Evolutionary conservation across 2,888 invertebrate species (phyloP), one percentile per base, ranked within the genome.

Genomic region (Oscheius onirici): DNA sequence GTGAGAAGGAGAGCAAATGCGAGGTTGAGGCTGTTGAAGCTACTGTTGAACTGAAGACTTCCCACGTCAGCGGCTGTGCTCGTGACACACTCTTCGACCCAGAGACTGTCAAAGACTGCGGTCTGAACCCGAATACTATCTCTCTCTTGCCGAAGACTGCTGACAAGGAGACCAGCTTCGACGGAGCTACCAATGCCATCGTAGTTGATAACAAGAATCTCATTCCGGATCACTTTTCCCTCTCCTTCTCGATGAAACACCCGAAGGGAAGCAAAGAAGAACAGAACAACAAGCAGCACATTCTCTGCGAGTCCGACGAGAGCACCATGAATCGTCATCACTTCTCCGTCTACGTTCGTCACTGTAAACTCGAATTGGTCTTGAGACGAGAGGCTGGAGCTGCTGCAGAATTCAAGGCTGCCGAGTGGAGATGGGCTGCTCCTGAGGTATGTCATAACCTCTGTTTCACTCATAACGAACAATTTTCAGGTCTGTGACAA

Each of bases 261-360:
- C 93, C 93, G 51, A 92, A 92, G 15, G 91, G 92, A 51, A 76
- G 60, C n/a, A 78, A 76, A 77, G 84, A 92, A 80, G 94, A 95
- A 89, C 94, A 94, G 84, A 95, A 94, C 87, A 91, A 92, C 79
- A 99, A 99, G 90, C 97, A 99, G 88, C 97, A 97, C 87, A 93
- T 99, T 84, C 90, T 99, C 55, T 99, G 99, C 89, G 93, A 94
- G 85, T 95, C 97, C 28, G 99, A 99, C 89, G 95, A 97, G 88
- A 95, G 96, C 88, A 95, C 95, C 90, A 96, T 97, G 95, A 97
- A 97, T 90, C 93, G 99, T 3, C 97, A 99, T 90, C 99, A 99
- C 90, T 97, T 96, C 90, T 95, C 97, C 1, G 90, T 97, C 82
- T 97, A 97, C 90, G 93, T 99, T 1, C 92, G 97, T 81, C 97